Base-by-base conservation (phyloP, 1,140 invertebrate species). In the Periplaneta americana region DNA sequence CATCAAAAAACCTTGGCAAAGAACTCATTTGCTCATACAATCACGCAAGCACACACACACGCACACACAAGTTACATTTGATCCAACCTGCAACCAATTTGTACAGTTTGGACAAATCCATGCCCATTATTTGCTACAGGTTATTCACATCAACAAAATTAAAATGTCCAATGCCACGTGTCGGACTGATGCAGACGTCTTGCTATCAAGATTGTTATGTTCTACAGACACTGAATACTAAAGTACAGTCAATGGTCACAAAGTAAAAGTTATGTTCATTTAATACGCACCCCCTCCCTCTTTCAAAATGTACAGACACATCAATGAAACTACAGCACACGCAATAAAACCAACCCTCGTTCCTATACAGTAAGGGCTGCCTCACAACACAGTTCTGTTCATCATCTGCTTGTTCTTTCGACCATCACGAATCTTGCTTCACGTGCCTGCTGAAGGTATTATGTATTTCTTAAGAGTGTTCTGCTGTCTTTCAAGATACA, bases 401-500 rank as follows among this genome's bases (percentile, higher is more conserved):
- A 28, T 13, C 22, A 13, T 28, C 22, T n/a, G 48, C 48, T 28
- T 11, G 48, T n/a, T 28, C 22, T 22, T 28, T 66, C 48, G 22
- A n/a, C 28, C 28, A n/a, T n/a, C n/a, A n/a, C n/a, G n/a, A 9
- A 66, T 66, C 48, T 66, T 66, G 48, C 48, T 66, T 66, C 48
- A 28, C 28, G 39, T 48, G 39, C 39, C 39, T 48, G 13, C 13
- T n/a, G n/a, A n/a, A n/a, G n/a, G n/a, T n/a, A n/a, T n/a, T 15
- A 48, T 48, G 4, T 28, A 66, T 66, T 66, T 28, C n/a, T 28
- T 66, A 66, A 66, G 48, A 66, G 13, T 66, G 48, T 66, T 66
- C 48, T 66, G 48, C 22, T 66, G 48, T 77, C 77, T 79, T 82
- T 79, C 77, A 82, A 57, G 77, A 82, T n/a, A 79, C 81, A 82